Evolutionary conservation across 1,140 invertebrate species (phyloP).

Genomic region (Oryzaephilus surinamensis): DNA sequence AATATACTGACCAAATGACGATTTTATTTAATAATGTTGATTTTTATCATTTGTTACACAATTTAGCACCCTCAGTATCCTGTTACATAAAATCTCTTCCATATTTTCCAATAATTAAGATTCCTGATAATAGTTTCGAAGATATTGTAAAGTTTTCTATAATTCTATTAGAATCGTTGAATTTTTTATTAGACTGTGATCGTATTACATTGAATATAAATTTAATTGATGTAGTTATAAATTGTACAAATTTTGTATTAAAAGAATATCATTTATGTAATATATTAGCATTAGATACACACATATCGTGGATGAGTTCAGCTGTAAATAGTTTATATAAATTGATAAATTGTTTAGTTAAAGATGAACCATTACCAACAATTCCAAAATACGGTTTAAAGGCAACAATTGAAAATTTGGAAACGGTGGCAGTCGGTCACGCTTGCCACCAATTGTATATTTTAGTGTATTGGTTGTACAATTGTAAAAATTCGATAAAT

Average conservation of each 20-base stretch:
- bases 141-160: conserved; percentile 51
- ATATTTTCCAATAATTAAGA: conserved; percentile 29
- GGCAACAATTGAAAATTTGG: conserved; percentile 29
- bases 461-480: conserved; percentile 43
- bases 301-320: conserved; percentile 41
- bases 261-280: conserved; percentile 32
- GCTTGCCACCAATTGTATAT: conserved; percentile 40
- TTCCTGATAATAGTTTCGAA: conserved; percentile 40
- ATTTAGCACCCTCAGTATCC: conserved; percentile 45
- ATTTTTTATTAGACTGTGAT: conserved; percentile 32
- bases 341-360: conserved; percentile 25
- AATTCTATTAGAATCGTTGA: conserved; percentile 47
- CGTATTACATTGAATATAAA: conserved; percentile 17
- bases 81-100: conserved; percentile 35
- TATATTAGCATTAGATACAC: conserved; percentile 30
- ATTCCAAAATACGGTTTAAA: conserved; percentile 29
- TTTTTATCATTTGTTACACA: conserved; percentile 43
- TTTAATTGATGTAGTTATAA: conserved; percentile 27
- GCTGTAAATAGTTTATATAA: conserved; percentile 35
- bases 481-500: conserved; percentile 18
- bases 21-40: conserved; percentile 43
- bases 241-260: conserved; percentile 37
- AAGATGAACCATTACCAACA: conserved; percentile 26
- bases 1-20: conserved; percentile 42
- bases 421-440: conserved; percentile 34